Evolutionary conservation across 2,113 vertebrate genomes (phyloP).

Genomic region (Rafetus swinhoei): DNA sequence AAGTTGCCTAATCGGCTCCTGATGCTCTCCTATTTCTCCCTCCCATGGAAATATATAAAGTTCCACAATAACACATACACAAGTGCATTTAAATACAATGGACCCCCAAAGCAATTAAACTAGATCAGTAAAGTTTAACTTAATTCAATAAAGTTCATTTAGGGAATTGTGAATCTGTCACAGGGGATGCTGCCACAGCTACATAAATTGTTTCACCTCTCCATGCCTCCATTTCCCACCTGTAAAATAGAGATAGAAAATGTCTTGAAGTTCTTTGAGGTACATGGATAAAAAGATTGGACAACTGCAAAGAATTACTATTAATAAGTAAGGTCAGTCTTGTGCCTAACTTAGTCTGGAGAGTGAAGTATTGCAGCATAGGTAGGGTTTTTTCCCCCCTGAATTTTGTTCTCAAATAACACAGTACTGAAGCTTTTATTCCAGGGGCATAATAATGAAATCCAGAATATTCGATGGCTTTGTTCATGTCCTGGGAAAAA

Average conservation of each 20-base stretch:
- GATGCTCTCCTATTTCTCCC: not conserved
- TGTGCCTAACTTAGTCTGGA: not conserved
- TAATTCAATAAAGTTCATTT: not conserved
- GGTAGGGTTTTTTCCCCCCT: not conserved
- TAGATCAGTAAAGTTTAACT: not conserved
- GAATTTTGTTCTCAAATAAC: not conserved
- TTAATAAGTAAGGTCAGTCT: not conserved
- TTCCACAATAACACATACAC: not conserved
- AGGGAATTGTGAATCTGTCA: not conserved
- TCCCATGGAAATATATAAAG: not conserved
- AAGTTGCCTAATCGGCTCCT: not conserved
- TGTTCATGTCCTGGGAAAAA: not conserved
- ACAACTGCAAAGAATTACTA: not conserved
- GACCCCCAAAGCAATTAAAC: not conserved
- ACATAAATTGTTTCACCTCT: not conserved
- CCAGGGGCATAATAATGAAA: not conserved
- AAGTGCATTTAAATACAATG: not conserved
- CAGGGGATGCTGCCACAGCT: not conserved
- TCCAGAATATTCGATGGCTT: not conserved
- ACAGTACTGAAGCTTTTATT: not conserved
- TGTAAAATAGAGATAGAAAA: not conserved
- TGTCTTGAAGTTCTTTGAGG: not conserved
- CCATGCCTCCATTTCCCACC: not conserved
- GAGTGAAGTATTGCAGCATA: not conserved
- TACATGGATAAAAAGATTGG: not conserved